These are phyloP conservation scores for Alloplasta piceator DNA, from an alignment of 2,888 invertebrate species.

Conservation along the genomic window DNA sequence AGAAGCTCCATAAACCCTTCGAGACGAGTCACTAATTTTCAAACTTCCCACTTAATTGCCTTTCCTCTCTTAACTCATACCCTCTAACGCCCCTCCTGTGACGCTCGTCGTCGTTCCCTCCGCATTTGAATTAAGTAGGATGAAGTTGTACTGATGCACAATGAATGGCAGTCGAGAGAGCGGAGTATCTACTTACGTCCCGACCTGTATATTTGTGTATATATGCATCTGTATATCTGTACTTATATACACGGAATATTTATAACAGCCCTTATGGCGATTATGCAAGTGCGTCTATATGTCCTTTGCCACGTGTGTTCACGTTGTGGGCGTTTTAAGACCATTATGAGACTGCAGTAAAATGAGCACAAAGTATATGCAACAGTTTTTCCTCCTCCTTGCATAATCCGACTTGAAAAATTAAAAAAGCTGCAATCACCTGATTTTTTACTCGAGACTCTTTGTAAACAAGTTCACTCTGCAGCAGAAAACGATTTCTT, in stretches of 20 bases:
- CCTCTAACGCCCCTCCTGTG: background rate
- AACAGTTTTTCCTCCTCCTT: background rate
- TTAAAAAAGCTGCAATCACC: too few relatives aligned
- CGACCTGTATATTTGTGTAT: slow-evolving; percentile 1
- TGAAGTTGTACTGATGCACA: slow-evolving; percentile 49
- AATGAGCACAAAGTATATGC: background rate
- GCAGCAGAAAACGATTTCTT: too few relatives aligned
- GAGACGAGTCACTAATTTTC: slow-evolving; percentile 44
- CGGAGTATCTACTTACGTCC: slow-evolving; percentile 22
- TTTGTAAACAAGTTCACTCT: too few relatives aligned
- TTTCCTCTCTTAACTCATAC: slow-evolving; percentile 6
- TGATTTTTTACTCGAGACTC: too few relatives aligned
- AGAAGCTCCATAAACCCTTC: slow-evolving; percentile 41
- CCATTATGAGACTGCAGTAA: background rate
- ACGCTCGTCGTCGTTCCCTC: slow-evolving; percentile 10
- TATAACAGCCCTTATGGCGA: background rate
- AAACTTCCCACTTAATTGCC: slow-evolving; percentile 43
- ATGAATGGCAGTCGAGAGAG: slow-evolving; percentile 22
- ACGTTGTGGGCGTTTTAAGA: background rate
- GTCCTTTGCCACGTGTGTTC: background rate
- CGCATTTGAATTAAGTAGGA: slow-evolving; percentile 47
- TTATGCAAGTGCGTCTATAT: slow-evolving; percentile 14
- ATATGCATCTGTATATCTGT: background rate
- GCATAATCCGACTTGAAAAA: background rate
- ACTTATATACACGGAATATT: background rate